phyloP scores from a whole-genome alignment of 2,113 vertebrate genomes.

The Phalacrocorax carbo region DNA sequence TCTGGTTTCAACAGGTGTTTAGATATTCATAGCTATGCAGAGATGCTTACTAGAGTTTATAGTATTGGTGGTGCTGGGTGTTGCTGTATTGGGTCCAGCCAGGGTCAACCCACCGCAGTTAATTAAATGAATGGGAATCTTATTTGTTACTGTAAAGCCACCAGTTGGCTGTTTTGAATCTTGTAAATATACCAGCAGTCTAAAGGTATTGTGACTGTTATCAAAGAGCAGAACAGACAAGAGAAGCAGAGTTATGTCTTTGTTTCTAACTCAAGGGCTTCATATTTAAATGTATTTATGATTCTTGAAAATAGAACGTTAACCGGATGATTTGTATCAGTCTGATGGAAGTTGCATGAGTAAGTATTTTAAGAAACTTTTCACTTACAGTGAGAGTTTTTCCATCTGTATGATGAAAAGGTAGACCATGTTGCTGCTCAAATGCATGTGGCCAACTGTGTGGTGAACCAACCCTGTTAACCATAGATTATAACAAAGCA shows the following conservation, averaged over 20 bases:
- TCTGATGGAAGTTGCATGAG: not conserved
- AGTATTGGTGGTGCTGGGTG: not conserved
- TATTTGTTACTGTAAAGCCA: not conserved
- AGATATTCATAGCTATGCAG: not conserved
- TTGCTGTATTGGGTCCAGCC: not conserved
- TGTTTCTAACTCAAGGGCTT: not conserved
- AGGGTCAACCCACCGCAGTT: too few relatives aligned
- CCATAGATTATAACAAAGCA: not conserved
- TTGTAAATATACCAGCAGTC: not conserved
- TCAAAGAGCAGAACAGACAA: not conserved
- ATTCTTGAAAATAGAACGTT: not conserved
- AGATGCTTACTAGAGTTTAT: not conserved
- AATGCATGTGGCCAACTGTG: not conserved
- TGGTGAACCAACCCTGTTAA: not conserved
- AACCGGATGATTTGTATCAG: not conserved
- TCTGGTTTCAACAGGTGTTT: not conserved
- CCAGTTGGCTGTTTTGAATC: not conserved
- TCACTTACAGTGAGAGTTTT: not conserved
- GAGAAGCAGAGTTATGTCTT: not conserved
- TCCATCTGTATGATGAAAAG: not conserved
- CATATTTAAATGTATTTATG: not conserved
- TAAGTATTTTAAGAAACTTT: not conserved
- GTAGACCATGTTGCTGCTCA: not conserved
- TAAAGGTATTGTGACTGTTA: not conserved
- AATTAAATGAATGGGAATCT: not conserved